phyloP scores from a whole-genome alignment of 2,888 invertebrate species.

The Lissonota sp. region DNA sequence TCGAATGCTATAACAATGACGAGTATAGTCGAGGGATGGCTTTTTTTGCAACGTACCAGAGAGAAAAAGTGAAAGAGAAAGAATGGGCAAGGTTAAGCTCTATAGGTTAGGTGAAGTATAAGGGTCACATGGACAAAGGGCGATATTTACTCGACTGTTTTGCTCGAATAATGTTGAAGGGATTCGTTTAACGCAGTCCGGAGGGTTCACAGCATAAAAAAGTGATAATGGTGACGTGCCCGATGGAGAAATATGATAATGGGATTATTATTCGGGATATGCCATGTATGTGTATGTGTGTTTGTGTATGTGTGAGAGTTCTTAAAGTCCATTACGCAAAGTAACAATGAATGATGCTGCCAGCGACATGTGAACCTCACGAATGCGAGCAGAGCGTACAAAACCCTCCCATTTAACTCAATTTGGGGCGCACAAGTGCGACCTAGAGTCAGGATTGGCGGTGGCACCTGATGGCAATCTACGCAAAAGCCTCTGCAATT shows the following conservation, averaged over 20 bases:
- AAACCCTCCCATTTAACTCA: slow-evolving; percentile 51
- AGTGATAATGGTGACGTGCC: neutral
- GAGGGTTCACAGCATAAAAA: neutral
- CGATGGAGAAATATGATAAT: slow-evolving; percentile 53
- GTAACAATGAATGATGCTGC: slow-evolving; percentile 36
- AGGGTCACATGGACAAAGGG: slow-evolving; percentile 1
- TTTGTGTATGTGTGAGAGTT: neutral
- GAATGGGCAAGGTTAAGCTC: neutral
- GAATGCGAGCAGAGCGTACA: slow-evolving; percentile 3
- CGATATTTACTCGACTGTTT: neutral
- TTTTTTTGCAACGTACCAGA: neutral
- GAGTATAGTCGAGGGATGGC: slow-evolving; percentile 20
- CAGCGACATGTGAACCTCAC: neutral
- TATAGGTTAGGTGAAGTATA: neutral
- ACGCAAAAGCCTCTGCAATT: neutral
- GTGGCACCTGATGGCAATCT: slow-evolving; percentile 28
- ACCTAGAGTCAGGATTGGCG: slow-evolving; percentile 19
- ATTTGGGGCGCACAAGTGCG: slow-evolving; percentile 34
- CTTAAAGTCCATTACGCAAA: slow-evolving; percentile 36
- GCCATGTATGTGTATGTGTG: neutral
- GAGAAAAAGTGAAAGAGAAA: neutral
- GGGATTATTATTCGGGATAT: slow-evolving; percentile 35
- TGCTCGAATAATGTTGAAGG: neutral
- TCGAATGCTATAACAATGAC: slow-evolving; percentile 10
- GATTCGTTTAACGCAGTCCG: neutral